Percentiles rank a stretch among this genome's conserved stretches.
phyloP scores from a whole-genome alignment of 2,888 invertebrate species.

The Neocrepidodera transversa region DNA sequence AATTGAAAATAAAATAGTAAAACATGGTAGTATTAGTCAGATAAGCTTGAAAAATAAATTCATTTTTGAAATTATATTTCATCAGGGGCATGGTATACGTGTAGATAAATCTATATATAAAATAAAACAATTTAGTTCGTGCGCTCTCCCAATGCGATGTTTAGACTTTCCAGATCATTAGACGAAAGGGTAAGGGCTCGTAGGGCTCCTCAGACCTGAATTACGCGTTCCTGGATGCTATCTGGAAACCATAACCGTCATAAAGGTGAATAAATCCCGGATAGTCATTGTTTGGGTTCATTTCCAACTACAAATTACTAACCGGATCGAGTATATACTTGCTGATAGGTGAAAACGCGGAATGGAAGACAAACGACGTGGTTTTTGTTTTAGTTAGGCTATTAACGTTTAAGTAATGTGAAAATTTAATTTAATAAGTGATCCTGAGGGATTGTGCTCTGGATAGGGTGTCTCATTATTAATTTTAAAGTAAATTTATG shows the following conservation, averaged over 20 bases:
- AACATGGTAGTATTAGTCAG: no score
- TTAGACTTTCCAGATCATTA: conserved; percentile 38
- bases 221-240: conserved; percentile 31
- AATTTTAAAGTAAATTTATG: no score
- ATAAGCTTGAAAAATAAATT: no score
- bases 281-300: conserved; percentile 31
- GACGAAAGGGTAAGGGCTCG: conserved; percentile 19
- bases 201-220: conserved; percentile 19
- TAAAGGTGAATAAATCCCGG: conserved; percentile 36
- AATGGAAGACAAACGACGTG: conserved; percentile 15
- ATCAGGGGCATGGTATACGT: no score
- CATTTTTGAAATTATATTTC: no score
- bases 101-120: no score
- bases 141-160: conserved; percentile 23
- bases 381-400: conserved; percentile 16
- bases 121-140: no score
- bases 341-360: conserved; percentile 25
- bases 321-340: conserved; percentile 2
- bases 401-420: neutral
- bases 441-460: no score
- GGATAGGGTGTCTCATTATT: no score
- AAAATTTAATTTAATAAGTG: neutral
- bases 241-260: conserved; percentile 34
- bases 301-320: conserved; percentile 28
- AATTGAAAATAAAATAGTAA: no score